Conservation (phyloP, 2,888 invertebrate genomes). For the Phrixothrix hirtus region DNA sequence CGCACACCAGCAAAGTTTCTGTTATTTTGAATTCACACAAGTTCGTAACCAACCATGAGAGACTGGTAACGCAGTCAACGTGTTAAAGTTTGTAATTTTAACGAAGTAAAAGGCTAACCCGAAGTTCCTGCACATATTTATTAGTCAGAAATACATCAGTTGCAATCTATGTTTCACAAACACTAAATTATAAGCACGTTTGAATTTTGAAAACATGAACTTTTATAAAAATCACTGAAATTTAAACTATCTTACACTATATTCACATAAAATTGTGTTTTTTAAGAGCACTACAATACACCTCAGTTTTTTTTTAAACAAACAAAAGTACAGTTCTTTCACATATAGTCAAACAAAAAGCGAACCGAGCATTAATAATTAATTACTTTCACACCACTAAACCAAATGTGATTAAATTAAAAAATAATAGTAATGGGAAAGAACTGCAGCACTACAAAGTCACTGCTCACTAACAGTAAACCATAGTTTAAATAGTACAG, state of each 20-base stretch:
- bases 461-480: constrained; percentile 28
- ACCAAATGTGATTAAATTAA: constrained; percentile 24
- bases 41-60: too few species aligned
- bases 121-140: neutral
- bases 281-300: constrained; percentile 32
- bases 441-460: constrained; percentile 37
- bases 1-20: too few species aligned
- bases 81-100: too few species aligned
- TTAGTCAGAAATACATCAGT: neutral
- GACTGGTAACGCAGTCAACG: too few species aligned
- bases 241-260: constrained; percentile 21
- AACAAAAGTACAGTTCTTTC: constrained; percentile 36
- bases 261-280: constrained; percentile 15
- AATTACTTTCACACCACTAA: constrained; percentile 19
- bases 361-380: constrained; percentile 7
- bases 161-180: neutral
- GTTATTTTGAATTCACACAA: too few species aligned
- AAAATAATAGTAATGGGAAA: constrained; percentile 38
- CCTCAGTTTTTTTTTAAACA: constrained; percentile 30
- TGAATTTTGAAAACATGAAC: constrained; percentile 3
- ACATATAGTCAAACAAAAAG: constrained; percentile 28
- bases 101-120: neutral
- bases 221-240: constrained; percentile 15
- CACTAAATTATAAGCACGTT: neutral
- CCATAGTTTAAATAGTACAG: constrained; percentile 20